Conservation (phyloP, 2,797 vertebrate species). For the Sparus aurata region DNA sequence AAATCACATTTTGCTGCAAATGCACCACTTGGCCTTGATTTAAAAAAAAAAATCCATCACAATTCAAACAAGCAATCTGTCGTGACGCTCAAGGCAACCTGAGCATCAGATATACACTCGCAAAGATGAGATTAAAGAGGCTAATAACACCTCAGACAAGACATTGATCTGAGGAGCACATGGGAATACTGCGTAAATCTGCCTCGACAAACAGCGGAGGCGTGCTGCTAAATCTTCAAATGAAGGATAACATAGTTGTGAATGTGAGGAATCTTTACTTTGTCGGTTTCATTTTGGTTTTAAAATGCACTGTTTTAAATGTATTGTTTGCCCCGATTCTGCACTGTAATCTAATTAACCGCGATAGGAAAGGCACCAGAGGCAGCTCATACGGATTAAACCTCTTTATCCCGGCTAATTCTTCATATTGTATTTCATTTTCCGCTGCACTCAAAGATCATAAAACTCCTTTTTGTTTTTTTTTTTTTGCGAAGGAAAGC, state of each 20-base stretch:
- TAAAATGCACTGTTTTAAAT: neutral
- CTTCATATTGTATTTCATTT: slow-evolving; percentile 1
- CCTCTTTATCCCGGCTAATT: slow-evolving; percentile 6
- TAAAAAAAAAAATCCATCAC: neutral
- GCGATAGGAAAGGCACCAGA: neutral
- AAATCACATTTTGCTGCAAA: slow-evolving; percentile 3
- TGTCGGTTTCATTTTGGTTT: neutral
- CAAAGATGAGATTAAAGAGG: slow-evolving; percentile 1
- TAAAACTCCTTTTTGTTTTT: slow-evolving; percentile 1
- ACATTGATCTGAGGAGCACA: neutral
- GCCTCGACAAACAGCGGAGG: neutral
- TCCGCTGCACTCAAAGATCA: slow-evolving; percentile 10
- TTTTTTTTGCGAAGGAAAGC: neutral
- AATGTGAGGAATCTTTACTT: neutral
- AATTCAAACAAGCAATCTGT: neutral
- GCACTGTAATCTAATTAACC: neutral
- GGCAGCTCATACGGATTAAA: neutral
- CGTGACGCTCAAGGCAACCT: neutral
- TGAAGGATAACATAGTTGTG: neutral
- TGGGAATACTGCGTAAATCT: slow-evolving; percentile 1
- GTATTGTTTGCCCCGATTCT: neutral
- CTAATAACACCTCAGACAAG: slow-evolving; percentile 6
- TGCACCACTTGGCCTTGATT: neutral
- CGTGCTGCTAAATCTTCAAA: neutral
- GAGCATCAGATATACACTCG: too few relatives aligned